phyloP scores from a whole-genome alignment of 2,888 invertebrate genomes.

The Rhamphomyia laevipes region DNA sequence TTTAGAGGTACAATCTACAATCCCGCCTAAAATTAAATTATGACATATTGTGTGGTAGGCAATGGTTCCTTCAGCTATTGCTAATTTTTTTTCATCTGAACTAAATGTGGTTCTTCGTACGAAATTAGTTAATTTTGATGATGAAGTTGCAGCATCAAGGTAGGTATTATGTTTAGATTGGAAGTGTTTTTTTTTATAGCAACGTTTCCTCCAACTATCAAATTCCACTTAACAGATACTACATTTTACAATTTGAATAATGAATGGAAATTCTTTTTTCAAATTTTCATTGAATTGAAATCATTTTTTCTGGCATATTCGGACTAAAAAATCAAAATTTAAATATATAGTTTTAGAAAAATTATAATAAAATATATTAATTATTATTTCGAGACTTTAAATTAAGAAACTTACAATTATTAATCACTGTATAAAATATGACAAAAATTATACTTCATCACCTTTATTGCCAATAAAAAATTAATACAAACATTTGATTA shows the following conservation, averaged over 20 bases:
- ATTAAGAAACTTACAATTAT: no score
- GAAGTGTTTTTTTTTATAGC: neutral
- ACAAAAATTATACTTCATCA: no score
- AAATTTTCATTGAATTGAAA: neutral
- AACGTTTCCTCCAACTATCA: neutral
- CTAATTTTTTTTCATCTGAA: neutral
- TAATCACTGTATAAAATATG: no score
- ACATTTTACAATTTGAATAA: conserved; percentile 1
- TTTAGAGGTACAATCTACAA: conserved; percentile 9
- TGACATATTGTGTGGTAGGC: conserved; percentile 10
- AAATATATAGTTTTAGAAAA: no score
- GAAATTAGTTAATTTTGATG: neutral
- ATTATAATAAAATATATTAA: no score
- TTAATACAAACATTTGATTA: no score
- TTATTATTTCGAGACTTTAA: no score
- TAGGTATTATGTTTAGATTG: conserved; percentile 1
- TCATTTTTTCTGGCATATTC: neutral
- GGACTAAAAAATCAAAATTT: neutral
- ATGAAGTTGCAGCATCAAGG: conserved; percentile 1
- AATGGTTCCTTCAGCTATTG: conserved; percentile 7
- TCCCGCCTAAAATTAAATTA: conserved; percentile 12
- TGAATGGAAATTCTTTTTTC: conserved; percentile 1
- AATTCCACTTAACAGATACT: neutral
- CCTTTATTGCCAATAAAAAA: no score
- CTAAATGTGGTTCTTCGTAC: neutral